phyloP scores from a whole-genome alignment of 2,797 vertebrate genomes.

The Siniperca scherzeri region DNA sequence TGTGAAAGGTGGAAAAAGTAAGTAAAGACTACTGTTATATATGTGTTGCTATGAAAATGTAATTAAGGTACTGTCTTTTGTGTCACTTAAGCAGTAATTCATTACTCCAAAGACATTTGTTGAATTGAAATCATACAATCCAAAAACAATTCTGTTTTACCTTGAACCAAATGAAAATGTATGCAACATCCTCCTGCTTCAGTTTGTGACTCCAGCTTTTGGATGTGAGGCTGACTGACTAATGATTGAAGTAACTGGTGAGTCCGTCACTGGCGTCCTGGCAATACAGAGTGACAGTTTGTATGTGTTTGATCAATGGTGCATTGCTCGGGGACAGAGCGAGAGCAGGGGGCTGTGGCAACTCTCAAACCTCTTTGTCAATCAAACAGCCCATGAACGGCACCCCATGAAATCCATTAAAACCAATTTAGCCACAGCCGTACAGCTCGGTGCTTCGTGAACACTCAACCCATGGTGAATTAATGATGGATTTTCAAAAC shows the following conservation, averaged over 20 bases:
- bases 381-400: slow-evolving; percentile 67
- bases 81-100: not conserved
- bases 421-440: slow-evolving; percentile 75
- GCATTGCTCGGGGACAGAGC: slow-evolving; percentile 72
- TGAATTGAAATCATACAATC: not conserved
- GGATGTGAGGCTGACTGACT: slow-evolving; percentile 59
- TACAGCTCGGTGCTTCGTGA: slow-evolving; percentile 66
- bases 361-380: slow-evolving; percentile 78
- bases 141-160: slow-evolving; percentile 12
- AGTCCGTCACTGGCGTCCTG: slow-evolving; percentile 64
- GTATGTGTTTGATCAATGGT: slow-evolving; percentile 82
- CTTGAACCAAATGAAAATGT: slow-evolving; percentile 21
- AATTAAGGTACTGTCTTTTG: slow-evolving; percentile 14
- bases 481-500: slow-evolving; percentile 78
- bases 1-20: not conserved
- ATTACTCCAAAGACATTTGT: slow-evolving; percentile 6
- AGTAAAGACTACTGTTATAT: not conserved
- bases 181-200: slow-evolving; percentile 14
- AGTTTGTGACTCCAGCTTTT: slow-evolving; percentile 35
- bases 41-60: slow-evolving; percentile 16
- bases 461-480: slow-evolving; percentile 62
- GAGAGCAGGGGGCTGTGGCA: slow-evolving; percentile 59
- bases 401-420: slow-evolving; percentile 82
- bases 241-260: slow-evolving; percentile 72
- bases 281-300: slow-evolving; percentile 77